phyloP scores from a whole-genome alignment of 2,888 invertebrate species.

The Macrosoma leucophasiata region DNA sequence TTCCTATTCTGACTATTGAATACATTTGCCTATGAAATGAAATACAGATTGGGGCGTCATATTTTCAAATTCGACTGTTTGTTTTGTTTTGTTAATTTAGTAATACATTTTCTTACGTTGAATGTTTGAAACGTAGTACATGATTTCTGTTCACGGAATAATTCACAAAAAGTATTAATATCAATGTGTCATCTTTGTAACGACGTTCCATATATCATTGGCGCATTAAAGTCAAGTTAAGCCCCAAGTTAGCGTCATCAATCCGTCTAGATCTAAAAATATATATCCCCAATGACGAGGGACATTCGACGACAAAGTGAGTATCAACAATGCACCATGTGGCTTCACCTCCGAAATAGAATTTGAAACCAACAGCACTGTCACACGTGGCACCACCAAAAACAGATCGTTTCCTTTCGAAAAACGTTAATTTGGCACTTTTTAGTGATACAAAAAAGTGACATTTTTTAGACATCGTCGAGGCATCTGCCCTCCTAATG shows the following conservation, averaged over 20 bases:
- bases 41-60: constrained; percentile 43
- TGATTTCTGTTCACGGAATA: constrained; percentile 30
- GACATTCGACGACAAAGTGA: constrained; percentile 66
- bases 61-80: constrained; percentile 36
- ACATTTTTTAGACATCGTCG: constrained; percentile 60
- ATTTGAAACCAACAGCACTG: constrained; percentile 46
- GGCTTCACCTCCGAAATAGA: constrained; percentile 57
- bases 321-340: constrained; percentile 65
- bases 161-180: constrained; percentile 46
- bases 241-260: constrained; percentile 54
- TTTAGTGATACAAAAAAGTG: constrained; percentile 66
- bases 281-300: constrained; percentile 60
- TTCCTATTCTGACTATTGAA: constrained; percentile 49
- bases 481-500: constrained; percentile 66
- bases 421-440: constrained; percentile 72
- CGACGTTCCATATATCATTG: constrained; percentile 51
- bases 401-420: constrained; percentile 75
- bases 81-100: constrained; percentile 32
- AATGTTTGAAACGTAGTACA: constrained; percentile 32
- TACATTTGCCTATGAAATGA: constrained; percentile 46
- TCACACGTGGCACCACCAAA: constrained; percentile 69
- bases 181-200: constrained; percentile 43
- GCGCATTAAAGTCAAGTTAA: constrained; percentile 61
- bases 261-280: constrained; percentile 56
- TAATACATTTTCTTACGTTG: constrained; percentile 29